Evolutionary conservation across 2,888 invertebrate genomes (phyloP).

Genomic region (Timandra comae): DNA sequence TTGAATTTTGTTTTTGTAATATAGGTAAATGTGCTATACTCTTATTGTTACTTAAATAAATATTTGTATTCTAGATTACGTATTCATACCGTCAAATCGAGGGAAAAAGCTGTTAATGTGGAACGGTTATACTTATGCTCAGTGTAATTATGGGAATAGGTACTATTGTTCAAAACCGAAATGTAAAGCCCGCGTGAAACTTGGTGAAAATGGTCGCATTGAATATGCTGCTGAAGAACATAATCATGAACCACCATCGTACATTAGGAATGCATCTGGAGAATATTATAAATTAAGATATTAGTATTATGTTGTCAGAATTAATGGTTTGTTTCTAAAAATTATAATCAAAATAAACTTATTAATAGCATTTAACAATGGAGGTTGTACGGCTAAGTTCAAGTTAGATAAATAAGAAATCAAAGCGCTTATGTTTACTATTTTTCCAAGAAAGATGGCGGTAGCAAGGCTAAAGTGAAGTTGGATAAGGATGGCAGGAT

Average conservation of each 20-base stretch:
- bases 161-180: constrained; percentile 20
- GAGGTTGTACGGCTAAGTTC: too few species aligned
- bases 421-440: constrained; percentile 2
- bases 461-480: constrained; percentile 4
- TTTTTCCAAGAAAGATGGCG: constrained; percentile 3
- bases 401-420: too few species aligned
- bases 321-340: too few species aligned
- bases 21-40: too few species aligned
- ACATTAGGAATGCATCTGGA: too few species aligned
- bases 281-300: too few species aligned
- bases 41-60: too few species aligned
- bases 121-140: constrained; percentile 13
- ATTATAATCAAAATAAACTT: too few species aligned
- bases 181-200: constrained; percentile 20
- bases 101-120: constrained; percentile 12
- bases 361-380: too few species aligned
- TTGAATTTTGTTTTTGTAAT: too few species aligned
- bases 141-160: constrained; percentile 4
- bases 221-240: too few species aligned
- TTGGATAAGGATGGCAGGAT: constrained; percentile 1
- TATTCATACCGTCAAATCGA: constrained; percentile 9
- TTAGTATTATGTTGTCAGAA: too few species aligned
- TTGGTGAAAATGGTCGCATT: constrained; percentile 13
- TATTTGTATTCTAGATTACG: constrained; percentile 1
- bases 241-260: constrained; percentile 7